Evolutionary conservation across 2,888 invertebrate genomes (phyloP).

Genomic region (Vesta saturnalis): DNA sequence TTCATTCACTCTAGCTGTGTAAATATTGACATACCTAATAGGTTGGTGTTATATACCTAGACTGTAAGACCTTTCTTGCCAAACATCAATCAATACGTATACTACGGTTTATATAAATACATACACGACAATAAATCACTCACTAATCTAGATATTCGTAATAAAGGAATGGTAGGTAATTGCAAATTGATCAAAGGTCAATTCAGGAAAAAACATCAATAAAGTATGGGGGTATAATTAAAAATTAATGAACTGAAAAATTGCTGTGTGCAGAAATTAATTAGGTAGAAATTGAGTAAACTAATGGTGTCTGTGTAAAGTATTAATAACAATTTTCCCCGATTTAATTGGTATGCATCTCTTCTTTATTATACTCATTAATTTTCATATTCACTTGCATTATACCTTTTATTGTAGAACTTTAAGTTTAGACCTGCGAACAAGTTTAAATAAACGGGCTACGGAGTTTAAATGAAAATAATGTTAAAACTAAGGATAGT

Average conservation of each 20-base stretch:
- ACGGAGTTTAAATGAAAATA: conserved; percentile 20
- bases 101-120: too few species aligned
- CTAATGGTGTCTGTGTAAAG: conserved; percentile 31
- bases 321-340: conserved; percentile 35
- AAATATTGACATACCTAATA: too few species aligned
- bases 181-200: background rate
- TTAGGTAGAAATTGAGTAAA: conserved; percentile 32
- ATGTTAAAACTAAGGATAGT: conserved; percentile 14
- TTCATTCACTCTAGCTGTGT: too few species aligned
- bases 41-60: too few species aligned
- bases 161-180: too few species aligned
- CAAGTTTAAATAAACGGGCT: background rate
- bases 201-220: background rate
- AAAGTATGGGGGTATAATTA: background rate
- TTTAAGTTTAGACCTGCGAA: too few species aligned
- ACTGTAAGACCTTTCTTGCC: too few species aligned
- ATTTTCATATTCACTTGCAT: conserved; percentile 27
- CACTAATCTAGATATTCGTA: too few species aligned
- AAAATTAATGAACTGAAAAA: background rate
- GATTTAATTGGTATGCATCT: conserved; percentile 31
- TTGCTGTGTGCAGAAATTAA: conserved; percentile 3
- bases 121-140: too few species aligned
- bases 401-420: background rate
- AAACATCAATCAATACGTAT: too few species aligned
- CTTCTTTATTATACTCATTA: conserved; percentile 27